Conservation (phyloP, 2,888 invertebrate species). For the Ecdyonurus torrentis region DNA sequence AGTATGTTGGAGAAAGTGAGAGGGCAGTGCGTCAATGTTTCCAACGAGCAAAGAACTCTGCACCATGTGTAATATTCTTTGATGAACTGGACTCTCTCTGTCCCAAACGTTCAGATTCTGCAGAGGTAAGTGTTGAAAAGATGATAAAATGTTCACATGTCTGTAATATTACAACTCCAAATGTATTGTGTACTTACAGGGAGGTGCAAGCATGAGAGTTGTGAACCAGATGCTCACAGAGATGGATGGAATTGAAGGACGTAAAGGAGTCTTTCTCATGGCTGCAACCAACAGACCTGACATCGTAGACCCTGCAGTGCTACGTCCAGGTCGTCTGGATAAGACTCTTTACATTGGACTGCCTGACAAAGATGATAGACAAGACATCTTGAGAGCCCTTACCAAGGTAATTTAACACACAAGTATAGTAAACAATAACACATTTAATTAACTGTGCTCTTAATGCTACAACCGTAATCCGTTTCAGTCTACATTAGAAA, state of each 20-base stretch:
- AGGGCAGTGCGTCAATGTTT: conserved; percentile 92
- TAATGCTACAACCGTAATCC: neutral
- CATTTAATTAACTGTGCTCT: conserved; percentile 2
- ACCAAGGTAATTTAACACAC: conserved; percentile 47
- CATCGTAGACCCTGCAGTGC: conserved; percentile 88
- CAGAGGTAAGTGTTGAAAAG: conserved; percentile 34
- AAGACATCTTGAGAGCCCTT: conserved; percentile 73
- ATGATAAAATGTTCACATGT: too few relatives aligned
- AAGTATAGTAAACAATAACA: neutral
- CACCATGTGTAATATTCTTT: conserved; percentile 97
- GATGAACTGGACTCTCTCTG: conserved; percentile 96
- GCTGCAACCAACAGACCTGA: conserved; percentile 96
- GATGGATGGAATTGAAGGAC: conserved; percentile 91
- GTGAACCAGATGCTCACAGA: conserved; percentile 96
- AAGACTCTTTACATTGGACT: conserved; percentile 81
- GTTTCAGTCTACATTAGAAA: neutral
- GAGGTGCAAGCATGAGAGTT: conserved; percentile 62
- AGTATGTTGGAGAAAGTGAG: conserved; percentile 98
- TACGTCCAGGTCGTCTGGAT: conserved; percentile 80
- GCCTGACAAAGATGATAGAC: conserved; percentile 59
- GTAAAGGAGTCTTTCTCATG: conserved; percentile 85
- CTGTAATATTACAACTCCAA: neutral
- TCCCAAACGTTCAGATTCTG: conserved; percentile 66
- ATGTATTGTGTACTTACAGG: conserved; percentile 23
- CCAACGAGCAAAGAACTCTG: conserved; percentile 81